Evolutionary conservation across 1,140 invertebrate species (phyloP), one percentile per base, ranked within the genome.

Genomic region (Rhopalosiphum maidis): DNA sequence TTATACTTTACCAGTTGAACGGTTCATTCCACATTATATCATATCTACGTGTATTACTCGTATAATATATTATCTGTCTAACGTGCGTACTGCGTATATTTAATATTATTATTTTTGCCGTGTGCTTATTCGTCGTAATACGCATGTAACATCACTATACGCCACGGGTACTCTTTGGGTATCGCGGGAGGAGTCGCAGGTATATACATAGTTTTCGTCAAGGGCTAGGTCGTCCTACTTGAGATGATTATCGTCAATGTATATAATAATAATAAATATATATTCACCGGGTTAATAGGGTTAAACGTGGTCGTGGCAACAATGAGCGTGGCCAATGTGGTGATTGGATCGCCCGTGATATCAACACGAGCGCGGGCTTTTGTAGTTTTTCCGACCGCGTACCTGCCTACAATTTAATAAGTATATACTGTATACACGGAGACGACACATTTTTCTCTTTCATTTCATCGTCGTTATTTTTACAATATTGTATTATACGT

Each of bases 221-320:
- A 86, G 41, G 83, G 83, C 83, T 86, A 86, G 83, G 83, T 86
- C 83, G 37, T 86, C 23, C 83, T 86, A 43, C 83, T 86, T 43
- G 83, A 43, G 83, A 43, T 25, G 83, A 86, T 83, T 86, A 86
- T 86, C 83, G 83, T 86, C 83, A 9, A 8, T 5, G 41, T 25
- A 9, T 86, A 86, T 86, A 83, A 77, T 82, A 35, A 83, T 83
- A 83, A 23, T 83, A 51, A 51, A 6, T 83, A 83, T 37, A 35
- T 83, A 37, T 83, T 35, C 82, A 83, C 21, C 35, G 35, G 82
- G 82, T 83, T 83, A 83, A 83, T 83, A 83, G 82, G 82, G 82
- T 83, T 83, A 83, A 83, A 83, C 82, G 83, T 86, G 83, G 37
- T 83, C 83, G 83, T 43, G 41, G 22, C 4, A 86, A 86, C 83